Conservation (phyloP, 2,113 vertebrate genomes). For the zebrafish (Danio rerio) region DNA sequence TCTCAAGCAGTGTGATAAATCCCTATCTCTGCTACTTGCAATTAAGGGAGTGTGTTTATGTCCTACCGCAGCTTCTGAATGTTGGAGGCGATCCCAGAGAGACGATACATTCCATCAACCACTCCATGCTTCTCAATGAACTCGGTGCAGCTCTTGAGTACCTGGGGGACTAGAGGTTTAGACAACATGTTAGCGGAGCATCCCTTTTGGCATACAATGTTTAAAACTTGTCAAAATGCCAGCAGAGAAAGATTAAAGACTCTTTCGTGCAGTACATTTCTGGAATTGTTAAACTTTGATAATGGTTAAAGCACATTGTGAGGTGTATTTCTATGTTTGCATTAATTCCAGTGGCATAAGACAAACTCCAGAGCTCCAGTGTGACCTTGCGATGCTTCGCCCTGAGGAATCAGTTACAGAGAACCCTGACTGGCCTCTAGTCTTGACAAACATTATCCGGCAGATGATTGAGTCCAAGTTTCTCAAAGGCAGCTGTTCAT, state of each 20-base stretch:
- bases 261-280: not conserved
- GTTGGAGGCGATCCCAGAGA: constrained; percentile 96
- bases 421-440: constrained; percentile 52
- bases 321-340: not conserved
- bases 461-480: constrained; percentile 60
- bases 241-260: not conserved
- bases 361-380: constrained; percentile 14
- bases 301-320: no score
- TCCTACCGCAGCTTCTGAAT: constrained; percentile 96
- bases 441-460: constrained; percentile 60
- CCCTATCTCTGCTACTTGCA: constrained; percentile 10
- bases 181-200: constrained; percentile 2
- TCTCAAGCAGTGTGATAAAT: constrained; percentile 17
- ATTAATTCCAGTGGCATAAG: constrained; percentile 13
- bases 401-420: constrained; percentile 14
- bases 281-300: no score
- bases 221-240: constrained; percentile 32
- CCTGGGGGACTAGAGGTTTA: constrained; percentile 88
- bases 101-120: constrained; percentile 96
- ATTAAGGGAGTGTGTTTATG: constrained; percentile 72
- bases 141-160: constrained; percentile 97
- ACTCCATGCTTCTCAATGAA: constrained; percentile 98
- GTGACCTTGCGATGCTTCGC: constrained; percentile 38
- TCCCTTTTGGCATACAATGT: constrained; percentile 29
- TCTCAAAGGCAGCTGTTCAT: constrained; percentile 68